Base-by-base conservation (phyloP, 2,797 vertebrate species). In the Pangasius sanitwongsei region DNA sequence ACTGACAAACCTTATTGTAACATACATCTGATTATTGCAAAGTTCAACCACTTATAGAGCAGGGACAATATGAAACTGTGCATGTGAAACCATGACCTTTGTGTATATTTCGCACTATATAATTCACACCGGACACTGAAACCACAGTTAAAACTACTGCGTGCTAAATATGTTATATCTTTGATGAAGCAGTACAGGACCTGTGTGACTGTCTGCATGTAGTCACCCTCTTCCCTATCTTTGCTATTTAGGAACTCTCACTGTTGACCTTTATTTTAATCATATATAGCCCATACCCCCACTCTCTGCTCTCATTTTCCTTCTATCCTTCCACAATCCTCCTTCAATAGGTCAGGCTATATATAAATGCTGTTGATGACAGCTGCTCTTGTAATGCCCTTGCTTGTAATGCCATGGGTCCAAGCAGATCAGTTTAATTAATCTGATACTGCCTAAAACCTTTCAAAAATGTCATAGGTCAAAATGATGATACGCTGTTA, bases 191-290 rank as follows among this genome's bases (percentile, higher is more conserved):
- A 55, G 2, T 78, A 48, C 25, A 83, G 25, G 25, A 48, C 37
- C 44, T 61, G 31, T 81, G 69, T 50, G 55, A 63, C 31, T 82
- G 44, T 61, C 9, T 85, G 87, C 37, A 34, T 34, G 55, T 69
- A 69, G 63, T 48, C 50, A 61, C 2, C 0, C 34, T 61, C 18
- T 18, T 23, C n/a, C 18, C 67, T 77, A 84, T 7, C 90, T 91
- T 90, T 93, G 92, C 94, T 93, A 93, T 93, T 87, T 90, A 87
- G 78, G 89, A 90, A 88, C 63, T 86, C 93, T 93, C 93, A 93
- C 93, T 91, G 87, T 57, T 95, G 94, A 95, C 96, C 94, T 96
- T 96, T 92, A 88, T 93, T 96, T 95, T 91, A 87, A 92, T 89
- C 89, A 41, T 95, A 63, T 70, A 57, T 77, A 67, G 59, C 63